These are phyloP conservation scores for Epinephelus awoara DNA, from an alignment of 2,797 vertebrate genomes.

Conservation along the genomic window DNA sequence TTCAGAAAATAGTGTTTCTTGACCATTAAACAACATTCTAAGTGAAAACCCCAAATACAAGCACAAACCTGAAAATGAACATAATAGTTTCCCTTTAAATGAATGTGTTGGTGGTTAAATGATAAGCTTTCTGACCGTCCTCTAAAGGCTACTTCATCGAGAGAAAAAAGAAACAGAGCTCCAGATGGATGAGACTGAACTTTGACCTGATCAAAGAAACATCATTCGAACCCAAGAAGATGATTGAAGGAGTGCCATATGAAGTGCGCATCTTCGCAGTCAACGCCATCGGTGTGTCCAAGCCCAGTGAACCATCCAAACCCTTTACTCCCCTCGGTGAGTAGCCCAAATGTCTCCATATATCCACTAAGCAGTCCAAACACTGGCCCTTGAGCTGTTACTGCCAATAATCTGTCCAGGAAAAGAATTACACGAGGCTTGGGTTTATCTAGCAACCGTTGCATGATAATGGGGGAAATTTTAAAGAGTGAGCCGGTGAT, in stretches of 20 bases:
- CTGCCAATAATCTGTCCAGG: constrained; percentile 35
- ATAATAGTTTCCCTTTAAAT: background rate
- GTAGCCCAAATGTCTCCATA: constrained; percentile 63
- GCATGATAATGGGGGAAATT: constrained; percentile 49
- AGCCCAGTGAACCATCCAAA: constrained; percentile 96
- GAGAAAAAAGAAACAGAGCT: constrained; percentile 99
- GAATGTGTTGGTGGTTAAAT: background rate
- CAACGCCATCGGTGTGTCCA: constrained; percentile 95
- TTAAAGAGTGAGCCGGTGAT: constrained; percentile 42
- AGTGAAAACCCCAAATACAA: too few relatives aligned
- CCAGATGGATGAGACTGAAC: constrained; percentile 98
- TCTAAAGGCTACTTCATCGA: constrained; percentile 95
- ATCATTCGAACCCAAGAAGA: constrained; percentile 97
- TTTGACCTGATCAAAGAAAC: constrained; percentile 98
- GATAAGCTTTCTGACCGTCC: background rate
- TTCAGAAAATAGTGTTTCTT: too few relatives aligned
- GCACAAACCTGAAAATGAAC: too few relatives aligned
- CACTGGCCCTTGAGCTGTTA: constrained; percentile 22
- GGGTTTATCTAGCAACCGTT: constrained; percentile 43
- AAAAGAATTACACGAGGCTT: constrained; percentile 50
- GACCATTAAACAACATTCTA: too few relatives aligned
- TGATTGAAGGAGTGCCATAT: constrained; percentile 99
- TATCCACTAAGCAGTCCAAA: constrained; percentile 29
- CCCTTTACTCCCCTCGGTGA: constrained; percentile 97
- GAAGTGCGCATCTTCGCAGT: constrained; percentile 97